A percentile compares a stretch with the other conserved stretches of the same genome.
phyloP scores from a whole-genome alignment of 2,888 invertebrate species.

The Cartodere bifasciata region DNA sequence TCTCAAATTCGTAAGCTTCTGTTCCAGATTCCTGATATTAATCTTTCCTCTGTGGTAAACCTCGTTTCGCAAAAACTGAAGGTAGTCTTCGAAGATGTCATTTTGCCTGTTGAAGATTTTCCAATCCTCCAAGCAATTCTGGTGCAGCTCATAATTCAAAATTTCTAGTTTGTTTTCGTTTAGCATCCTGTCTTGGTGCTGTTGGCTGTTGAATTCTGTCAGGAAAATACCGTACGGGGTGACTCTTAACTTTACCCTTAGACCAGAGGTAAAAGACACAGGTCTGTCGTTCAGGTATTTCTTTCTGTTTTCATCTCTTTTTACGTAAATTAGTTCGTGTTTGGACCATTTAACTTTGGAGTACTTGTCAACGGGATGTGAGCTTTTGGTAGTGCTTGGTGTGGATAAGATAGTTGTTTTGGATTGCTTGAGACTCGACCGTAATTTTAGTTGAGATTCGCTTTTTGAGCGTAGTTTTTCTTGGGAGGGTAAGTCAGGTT shows the following conservation, averaged over 20 bases:
- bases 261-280: constrained; percentile 16
- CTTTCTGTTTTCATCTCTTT: background rate
- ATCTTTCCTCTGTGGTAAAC: background rate
- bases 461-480: too few species aligned
- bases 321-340: background rate
- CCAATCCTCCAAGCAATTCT: background rate
- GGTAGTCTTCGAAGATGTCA: constrained; percentile 2
- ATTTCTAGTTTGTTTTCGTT: constrained; percentile 21
- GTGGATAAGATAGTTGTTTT: too few species aligned
- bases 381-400: too few species aligned
- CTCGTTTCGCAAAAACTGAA: background rate
- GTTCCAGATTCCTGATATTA: background rate
- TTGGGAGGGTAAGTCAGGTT: too few species aligned
- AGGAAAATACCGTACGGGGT: constrained; percentile 22
- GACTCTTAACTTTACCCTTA: constrained; percentile 16
- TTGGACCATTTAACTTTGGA: constrained; percentile 3
- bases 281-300: background rate
- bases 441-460: too few species aligned
- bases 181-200: constrained; percentile 17
- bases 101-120: background rate
- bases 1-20: too few species aligned
- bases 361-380: too few species aligned
- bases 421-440: too few species aligned
- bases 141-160: constrained; percentile 13
- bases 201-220: constrained; percentile 19